Percentiles rank a stretch among this genome's conserved stretches.
phyloP scores from a whole-genome alignment of 2,113 vertebrate genomes.

The Cyprinodon variegatus region DNA sequence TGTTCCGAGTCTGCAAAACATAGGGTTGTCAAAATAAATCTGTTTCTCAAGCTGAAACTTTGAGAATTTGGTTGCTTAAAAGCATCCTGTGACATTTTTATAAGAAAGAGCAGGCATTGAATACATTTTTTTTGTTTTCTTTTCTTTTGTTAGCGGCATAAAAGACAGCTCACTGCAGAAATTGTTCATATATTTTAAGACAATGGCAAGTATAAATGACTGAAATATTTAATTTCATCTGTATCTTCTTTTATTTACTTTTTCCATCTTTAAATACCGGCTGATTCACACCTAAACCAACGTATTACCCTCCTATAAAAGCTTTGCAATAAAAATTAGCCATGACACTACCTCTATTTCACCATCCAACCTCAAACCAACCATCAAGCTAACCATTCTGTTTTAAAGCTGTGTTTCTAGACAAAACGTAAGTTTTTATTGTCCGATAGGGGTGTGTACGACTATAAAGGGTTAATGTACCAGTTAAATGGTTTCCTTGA shows the following conservation, averaged over 20 bases:
- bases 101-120: conserved; percentile 29
- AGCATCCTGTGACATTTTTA: conserved; percentile 29
- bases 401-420: neutral
- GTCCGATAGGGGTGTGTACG: neutral
- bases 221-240: neutral
- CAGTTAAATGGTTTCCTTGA: conserved; percentile 32
- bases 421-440: conserved; percentile 17
- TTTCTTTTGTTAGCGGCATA: neutral
- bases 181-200: conserved; percentile 7
- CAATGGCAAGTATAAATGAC: conserved; percentile 1
- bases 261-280: conserved; percentile 20
- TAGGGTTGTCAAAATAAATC: conserved; percentile 21
- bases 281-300: conserved; percentile 34
- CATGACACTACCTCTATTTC: neutral
- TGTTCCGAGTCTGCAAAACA: conserved; percentile 31
- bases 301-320: conserved; percentile 14
- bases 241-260: neutral
- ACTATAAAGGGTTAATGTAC: conserved; percentile 43
- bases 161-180: conserved; percentile 18
- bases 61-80: conserved; percentile 33
- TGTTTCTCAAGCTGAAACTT: conserved; percentile 23
- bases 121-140: conserved; percentile 2
- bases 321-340: neutral
- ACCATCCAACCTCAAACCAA: neutral
- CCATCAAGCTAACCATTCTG: neutral